Base-by-base conservation (phyloP, 2,888 invertebrate genomes). In the Uropetala carovei region DNA sequence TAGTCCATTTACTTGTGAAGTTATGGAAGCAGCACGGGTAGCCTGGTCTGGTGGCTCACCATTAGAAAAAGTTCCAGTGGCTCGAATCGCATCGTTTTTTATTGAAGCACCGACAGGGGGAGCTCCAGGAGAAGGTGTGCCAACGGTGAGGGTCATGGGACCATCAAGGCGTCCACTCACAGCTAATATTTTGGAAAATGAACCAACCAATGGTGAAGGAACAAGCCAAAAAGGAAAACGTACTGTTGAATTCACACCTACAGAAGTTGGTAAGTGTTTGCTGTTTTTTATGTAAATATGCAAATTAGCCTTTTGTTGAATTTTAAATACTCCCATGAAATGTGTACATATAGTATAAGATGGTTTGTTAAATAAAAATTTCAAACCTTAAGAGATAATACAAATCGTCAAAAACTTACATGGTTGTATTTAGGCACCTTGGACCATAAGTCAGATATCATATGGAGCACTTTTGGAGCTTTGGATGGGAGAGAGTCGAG, bases 51-150 rank as follows among this genome's bases (percentile, higher is more conserved):
- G 96, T 11, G 98, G 98, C 92, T 97, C 98, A 0, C 96, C 92
- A 7, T 93, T 98, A 94, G 98, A 99, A 94, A 98, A 98, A 95
- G 98, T 99, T 59, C 97, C 98, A 0, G 98, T 99, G 27, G 98
- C 98, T 82, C 96, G 97, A 92, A 95, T 97, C 11, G 98, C 99
- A 94, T 97, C 97, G 9, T 99, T 99, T 95, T 96, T 97, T 92
- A 98, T 99, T 89, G 98, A 98, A 94, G 98, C 98, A 64, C 98
- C 97, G 0, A 96, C 97, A 92, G 92, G 94, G 83, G 93, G 95
- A 92, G 95, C 95, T 13, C 96, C 97, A 92, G 93, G 94, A 84
- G 93, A 95, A 92, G 96, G 95, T 13, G 94, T 94, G 58, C 98
- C 98, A 0, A 96, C 96, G 64, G 98, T 98, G 0, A 98, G 98